Conservation (phyloP, 2,888 invertebrate species). For the Hypolimnas misippus region DNA sequence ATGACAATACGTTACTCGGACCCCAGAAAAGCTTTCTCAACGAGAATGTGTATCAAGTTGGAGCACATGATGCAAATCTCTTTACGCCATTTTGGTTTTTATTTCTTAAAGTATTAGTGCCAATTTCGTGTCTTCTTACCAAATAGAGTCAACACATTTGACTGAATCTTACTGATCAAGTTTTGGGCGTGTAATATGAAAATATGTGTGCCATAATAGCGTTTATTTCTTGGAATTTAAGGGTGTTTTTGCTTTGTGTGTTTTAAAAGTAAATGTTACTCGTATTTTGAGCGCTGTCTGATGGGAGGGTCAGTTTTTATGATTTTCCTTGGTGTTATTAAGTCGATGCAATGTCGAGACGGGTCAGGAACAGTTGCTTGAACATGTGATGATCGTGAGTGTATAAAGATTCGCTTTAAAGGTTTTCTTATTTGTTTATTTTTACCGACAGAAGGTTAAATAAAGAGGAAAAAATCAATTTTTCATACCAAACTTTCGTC, state of each 20-base stretch:
- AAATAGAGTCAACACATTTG: not conserved
- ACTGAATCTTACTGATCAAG: not conserved
- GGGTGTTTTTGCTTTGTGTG: not conserved
- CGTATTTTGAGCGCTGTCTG: not conserved
- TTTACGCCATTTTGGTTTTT: not conserved
- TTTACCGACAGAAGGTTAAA: not conserved
- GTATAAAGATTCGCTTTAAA: slow-evolving; percentile 1
- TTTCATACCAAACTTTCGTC: too few species aligned
- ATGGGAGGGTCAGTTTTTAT: slow-evolving; percentile 21
- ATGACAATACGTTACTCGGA: slow-evolving; percentile 26
- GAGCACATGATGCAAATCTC: not conserved
- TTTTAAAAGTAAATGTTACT: not conserved
- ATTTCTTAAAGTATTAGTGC: accelerated
- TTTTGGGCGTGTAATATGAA: not conserved
- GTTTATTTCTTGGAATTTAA: not conserved
- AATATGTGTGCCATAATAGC: slow-evolving; percentile 2
- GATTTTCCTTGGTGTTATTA: slow-evolving; percentile 14
- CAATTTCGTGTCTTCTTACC: not conserved
- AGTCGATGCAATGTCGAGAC: slow-evolving; percentile 1
- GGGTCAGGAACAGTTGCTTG: slow-evolving; percentile 10
- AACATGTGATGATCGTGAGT: not conserved
- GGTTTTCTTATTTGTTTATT: not conserved
- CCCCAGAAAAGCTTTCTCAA: slow-evolving; percentile 18
- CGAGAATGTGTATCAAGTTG: slow-evolving; percentile 4
- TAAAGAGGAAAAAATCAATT: too few species aligned